A percentile compares a stretch with the other conserved stretches of the same genome.
phyloP scores from a whole-genome alignment of 1,140 invertebrate genomes.

The Magallana ariakensis region DNA sequence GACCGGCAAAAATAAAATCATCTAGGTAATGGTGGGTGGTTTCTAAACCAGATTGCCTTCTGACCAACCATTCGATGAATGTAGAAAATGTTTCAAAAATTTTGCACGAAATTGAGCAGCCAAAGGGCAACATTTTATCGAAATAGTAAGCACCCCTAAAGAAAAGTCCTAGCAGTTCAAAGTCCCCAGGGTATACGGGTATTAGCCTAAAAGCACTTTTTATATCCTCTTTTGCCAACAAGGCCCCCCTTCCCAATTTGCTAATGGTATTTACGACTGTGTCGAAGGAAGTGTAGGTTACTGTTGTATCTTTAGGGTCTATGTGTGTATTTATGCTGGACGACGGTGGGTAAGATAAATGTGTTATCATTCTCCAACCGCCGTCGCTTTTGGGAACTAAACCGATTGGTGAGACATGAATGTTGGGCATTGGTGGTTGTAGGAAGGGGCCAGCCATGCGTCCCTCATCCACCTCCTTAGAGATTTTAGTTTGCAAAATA shows the following conservation, averaged over 20 bases:
- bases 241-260: slow-evolving; percentile 7
- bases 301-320: slow-evolving; percentile 5
- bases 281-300: slow-evolving; percentile 47
- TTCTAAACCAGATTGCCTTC: background rate
- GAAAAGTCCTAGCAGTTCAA: slow-evolving; percentile 45
- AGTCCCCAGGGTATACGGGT: slow-evolving; percentile 26
- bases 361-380: slow-evolving; percentile 33
- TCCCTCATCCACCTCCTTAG: slow-evolving; percentile 24
- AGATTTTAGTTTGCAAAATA: background rate
- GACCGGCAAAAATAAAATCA: slow-evolving; percentile 41
- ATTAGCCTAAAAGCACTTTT: slow-evolving; percentile 41
- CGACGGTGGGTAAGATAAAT: slow-evolving; percentile 45
- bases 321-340: slow-evolving; percentile 40
- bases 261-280: slow-evolving; percentile 1
- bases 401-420: slow-evolving; percentile 49
- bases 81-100: slow-evolving; percentile 40
- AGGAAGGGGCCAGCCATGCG: slow-evolving; percentile 37
- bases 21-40: slow-evolving; percentile 45
- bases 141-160: slow-evolving; percentile 41
- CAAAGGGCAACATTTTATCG: slow-evolving; percentile 45
- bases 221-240: background rate
- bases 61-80: slow-evolving; percentile 7
- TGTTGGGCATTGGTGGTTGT: slow-evolving; percentile 38
- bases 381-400: slow-evolving; percentile 48
- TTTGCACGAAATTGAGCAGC: slow-evolving; percentile 33